Percentiles rank a stretch among this genome's conserved stretches.
phyloP scores from a whole-genome alignment of 2,888 invertebrate genomes.

The Lasioglossum villosulum region DNA sequence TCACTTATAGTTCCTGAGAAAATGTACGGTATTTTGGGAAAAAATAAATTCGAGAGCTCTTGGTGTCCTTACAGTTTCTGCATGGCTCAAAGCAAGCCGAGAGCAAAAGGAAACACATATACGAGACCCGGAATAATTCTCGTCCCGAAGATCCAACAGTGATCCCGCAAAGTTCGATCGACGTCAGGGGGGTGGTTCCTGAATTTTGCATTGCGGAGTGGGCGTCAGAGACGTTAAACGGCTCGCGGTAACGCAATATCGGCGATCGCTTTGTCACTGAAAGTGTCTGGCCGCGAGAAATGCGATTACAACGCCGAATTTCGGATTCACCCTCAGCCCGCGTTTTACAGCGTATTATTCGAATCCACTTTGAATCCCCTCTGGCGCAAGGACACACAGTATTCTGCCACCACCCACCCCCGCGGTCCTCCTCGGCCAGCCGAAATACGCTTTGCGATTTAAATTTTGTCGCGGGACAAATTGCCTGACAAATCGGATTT shows the following conservation, averaged over 20 bases:
- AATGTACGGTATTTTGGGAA: too few relatives aligned
- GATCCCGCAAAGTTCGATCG: neutral
- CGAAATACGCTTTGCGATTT: conserved; percentile 83
- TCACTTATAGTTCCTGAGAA: too few relatives aligned
- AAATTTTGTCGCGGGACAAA: conserved; percentile 84
- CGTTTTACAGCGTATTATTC: conserved; percentile 80
- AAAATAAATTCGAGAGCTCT: too few relatives aligned
- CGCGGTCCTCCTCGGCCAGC: conserved; percentile 29
- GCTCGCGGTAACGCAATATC: conserved; percentile 50
- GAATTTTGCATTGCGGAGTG: conserved; percentile 41
- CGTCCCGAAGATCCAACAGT: neutral
- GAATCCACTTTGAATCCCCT: conserved; percentile 80
- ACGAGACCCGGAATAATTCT: neutral
- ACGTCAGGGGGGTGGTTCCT: neutral
- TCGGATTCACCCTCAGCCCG: conserved; percentile 82
- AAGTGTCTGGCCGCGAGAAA: conserved; percentile 77
- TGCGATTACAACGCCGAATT: conserved; percentile 81
- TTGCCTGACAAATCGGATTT: conserved; percentile 82
- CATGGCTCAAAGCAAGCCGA: neutral
- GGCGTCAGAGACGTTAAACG: conserved; percentile 44
- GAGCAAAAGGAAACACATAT: neutral
- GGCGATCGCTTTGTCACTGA: conserved; percentile 60
- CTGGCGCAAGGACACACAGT: conserved; percentile 77
- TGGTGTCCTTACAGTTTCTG: too few relatives aligned
- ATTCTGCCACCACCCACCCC: conserved; percentile 60